Percentiles rank a stretch among this genome's conserved stretches.
Evolutionary conservation across 2,113 vertebrate genomes (phyloP).

Genomic region (Pedetes capensis): DNA sequence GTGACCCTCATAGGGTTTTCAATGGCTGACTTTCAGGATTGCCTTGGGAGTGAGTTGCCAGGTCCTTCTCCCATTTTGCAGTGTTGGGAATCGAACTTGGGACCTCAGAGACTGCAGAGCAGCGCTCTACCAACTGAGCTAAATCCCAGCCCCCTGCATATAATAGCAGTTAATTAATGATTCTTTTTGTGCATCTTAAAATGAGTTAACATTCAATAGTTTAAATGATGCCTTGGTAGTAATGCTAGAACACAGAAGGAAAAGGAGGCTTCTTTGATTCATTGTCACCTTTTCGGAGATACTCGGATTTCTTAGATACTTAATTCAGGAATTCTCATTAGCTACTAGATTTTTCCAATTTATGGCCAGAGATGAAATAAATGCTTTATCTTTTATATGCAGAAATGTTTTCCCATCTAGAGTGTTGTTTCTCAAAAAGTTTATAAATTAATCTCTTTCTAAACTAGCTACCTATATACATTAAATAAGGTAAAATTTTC

Average conservation of each 20-base stretch:
- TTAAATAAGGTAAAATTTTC: conserved; percentile 52
- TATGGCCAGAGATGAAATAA: neutral
- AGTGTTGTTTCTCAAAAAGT: conserved; percentile 29
- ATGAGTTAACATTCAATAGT: neutral
- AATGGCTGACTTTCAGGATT: too few relatives aligned
- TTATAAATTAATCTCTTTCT: conserved; percentile 52
- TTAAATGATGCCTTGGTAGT: neutral
- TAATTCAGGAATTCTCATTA: conserved; percentile 26
- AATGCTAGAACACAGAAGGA: neutral
- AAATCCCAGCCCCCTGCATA: too few relatives aligned
- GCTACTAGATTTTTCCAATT: conserved; percentile 25
- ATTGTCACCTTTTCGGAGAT: conserved; percentile 18
- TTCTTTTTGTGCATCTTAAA: conserved; percentile 10
- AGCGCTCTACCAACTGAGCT: too few relatives aligned
- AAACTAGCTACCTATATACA: conserved; percentile 34
- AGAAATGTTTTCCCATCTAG: neutral
- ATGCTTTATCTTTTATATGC: neutral
- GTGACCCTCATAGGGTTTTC: too few relatives aligned
- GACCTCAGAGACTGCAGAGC: too few relatives aligned
- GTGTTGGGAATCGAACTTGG: too few relatives aligned
- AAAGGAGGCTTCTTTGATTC: conserved; percentile 9
- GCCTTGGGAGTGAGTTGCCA: too few relatives aligned
- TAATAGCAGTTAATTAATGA: conserved; percentile 28
- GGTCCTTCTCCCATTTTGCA: too few relatives aligned
- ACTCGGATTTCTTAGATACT: conserved; percentile 43